phyloP scores from a whole-genome alignment of 2,797 vertebrate species.

The Adrianichthys oophorus region DNA sequence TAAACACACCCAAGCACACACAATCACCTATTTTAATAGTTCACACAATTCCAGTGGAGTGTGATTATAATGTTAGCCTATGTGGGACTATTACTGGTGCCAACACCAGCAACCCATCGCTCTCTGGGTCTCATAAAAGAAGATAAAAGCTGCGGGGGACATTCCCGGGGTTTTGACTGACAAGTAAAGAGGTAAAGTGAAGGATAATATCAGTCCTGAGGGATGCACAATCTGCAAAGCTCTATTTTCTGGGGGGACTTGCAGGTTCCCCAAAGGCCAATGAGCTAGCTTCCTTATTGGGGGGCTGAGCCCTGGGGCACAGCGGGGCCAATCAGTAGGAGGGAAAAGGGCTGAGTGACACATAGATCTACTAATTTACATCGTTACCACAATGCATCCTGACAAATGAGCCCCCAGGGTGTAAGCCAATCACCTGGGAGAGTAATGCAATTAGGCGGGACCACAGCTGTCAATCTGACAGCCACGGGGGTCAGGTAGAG shows the following conservation, averaged over 20 bases:
- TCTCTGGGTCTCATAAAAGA: conserved; percentile 25
- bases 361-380: conserved; percentile 80
- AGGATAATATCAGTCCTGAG: conserved; percentile 67
- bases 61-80: conserved; percentile 21
- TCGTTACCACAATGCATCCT: conserved; percentile 78
- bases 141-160: conserved; percentile 50
- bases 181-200: conserved; percentile 66
- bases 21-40: conserved; percentile 2
- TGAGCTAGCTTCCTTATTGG: conserved; percentile 69
- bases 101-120: conserved; percentile 23
- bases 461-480: conserved; percentile 80
- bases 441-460: conserved; percentile 84
- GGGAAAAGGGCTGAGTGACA: conserved; percentile 72
- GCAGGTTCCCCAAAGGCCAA: conserved; percentile 78
- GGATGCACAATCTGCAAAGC: conserved; percentile 67
- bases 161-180: conserved; percentile 63
- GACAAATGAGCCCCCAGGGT: conserved; percentile 82
- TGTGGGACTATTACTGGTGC: conserved; percentile 25
- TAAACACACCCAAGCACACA: conserved; percentile 51
- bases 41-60: conserved; percentile 23
- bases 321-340: conserved; percentile 72
- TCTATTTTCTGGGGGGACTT: conserved; percentile 69
- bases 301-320: conserved; percentile 65
- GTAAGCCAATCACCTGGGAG: conserved; percentile 77
- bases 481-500: conserved; percentile 68